Percentiles rank a stretch among this genome's conserved stretches.
phyloP scores from a whole-genome alignment of 2,113 vertebrate genomes.

The Microcebus jonahi region DNA sequence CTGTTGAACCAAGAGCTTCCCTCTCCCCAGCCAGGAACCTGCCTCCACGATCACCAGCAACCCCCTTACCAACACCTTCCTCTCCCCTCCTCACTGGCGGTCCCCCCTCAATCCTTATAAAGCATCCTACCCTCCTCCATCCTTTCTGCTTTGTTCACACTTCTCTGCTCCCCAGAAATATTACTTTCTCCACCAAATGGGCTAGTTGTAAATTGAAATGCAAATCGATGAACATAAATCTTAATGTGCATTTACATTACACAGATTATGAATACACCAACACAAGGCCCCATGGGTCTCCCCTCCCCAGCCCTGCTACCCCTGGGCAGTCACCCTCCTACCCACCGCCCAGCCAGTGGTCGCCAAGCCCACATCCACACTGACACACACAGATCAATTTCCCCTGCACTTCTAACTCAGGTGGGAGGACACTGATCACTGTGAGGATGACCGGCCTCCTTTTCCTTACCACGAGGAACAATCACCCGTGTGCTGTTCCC shows the following conservation, averaged over 20 bases:
- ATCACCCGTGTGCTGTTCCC: background rate
- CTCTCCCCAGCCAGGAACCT: too few relatives aligned
- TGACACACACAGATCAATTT: background rate
- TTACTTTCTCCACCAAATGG: conserved; percentile 7
- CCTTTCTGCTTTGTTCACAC: conserved; percentile 7
- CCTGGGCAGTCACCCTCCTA: background rate
- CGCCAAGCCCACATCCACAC: background rate
- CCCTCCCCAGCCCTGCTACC: background rate
- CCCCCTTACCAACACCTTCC: background rate
- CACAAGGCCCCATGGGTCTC: background rate
- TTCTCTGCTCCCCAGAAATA: conserved; percentile 65
- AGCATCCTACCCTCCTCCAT: background rate
- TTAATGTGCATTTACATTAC: conserved; percentile 7
- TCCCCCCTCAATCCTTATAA: background rate
- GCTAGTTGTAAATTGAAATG: conserved; percentile 51
- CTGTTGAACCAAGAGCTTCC: too few relatives aligned
- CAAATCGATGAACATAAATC: conserved; percentile 59
- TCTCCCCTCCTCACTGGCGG: rapidly evolving
- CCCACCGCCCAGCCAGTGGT: background rate
- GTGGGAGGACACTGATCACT: background rate
- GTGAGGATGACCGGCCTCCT: background rate
- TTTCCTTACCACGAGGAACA: background rate
- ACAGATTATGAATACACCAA: background rate
- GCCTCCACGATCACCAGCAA: rapidly evolving
- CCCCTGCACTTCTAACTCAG: background rate